phyloP scores from a whole-genome alignment of 1,140 invertebrate species.

The Sycophila sp. region DNA sequence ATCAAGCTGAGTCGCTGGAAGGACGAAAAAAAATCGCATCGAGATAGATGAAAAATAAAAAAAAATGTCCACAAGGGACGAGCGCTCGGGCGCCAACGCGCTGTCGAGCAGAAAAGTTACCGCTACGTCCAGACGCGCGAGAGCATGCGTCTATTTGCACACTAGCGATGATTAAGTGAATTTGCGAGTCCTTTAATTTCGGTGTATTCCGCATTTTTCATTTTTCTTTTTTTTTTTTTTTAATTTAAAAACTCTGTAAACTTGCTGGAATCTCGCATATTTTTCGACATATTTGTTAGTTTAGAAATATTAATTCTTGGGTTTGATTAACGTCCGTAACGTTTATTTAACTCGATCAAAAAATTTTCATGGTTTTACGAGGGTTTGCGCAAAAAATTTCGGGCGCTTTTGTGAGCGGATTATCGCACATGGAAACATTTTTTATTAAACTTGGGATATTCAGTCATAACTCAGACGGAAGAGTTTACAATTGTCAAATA shows the following conservation, averaged over 20 bases:
- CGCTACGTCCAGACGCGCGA: background rate
- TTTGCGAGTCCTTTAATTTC: slow-evolving; percentile 8
- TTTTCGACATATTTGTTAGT: too few species aligned
- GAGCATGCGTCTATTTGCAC: slow-evolving; percentile 13
- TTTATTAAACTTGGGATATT: too few species aligned
- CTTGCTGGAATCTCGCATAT: too few species aligned
- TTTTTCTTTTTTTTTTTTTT: slow-evolving; percentile 14
- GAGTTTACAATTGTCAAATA: too few species aligned
- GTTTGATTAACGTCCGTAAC: too few species aligned
- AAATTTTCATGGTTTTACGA: too few species aligned
- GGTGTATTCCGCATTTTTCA: background rate
- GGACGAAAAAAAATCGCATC: background rate
- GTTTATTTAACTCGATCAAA: too few species aligned
- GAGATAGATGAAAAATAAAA: background rate
- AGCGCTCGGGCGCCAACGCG: slow-evolving; percentile 1
- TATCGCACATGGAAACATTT: too few species aligned
- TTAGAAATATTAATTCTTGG: too few species aligned
- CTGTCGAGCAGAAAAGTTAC: slow-evolving; percentile 19
- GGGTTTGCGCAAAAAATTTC: background rate
- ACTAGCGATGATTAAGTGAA: slow-evolving; percentile 29
- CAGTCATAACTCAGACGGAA: too few species aligned
- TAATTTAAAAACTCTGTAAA: slow-evolving; percentile 29
- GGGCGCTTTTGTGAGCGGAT: background rate
- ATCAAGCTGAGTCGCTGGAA: slow-evolving; percentile 32
- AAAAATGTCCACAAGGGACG: slow-evolving; percentile 1